A percentile compares a stretch with the other conserved stretches of the same genome.
Evolutionary conservation across 2,888 invertebrate genomes (phyloP).

Genomic region (Drosophila infuscata): DNA sequence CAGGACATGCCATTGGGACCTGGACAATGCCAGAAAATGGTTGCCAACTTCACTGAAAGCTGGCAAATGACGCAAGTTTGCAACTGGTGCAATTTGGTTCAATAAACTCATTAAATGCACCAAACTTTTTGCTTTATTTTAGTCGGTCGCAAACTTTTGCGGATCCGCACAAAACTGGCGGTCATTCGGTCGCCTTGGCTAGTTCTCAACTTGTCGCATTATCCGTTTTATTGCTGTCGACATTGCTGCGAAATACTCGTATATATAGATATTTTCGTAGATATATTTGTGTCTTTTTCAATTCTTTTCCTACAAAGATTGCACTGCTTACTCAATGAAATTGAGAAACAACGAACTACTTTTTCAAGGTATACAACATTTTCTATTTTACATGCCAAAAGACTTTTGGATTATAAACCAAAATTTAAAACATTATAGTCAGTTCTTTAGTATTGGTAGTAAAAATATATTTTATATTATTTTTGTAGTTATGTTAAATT

Average conservation of each 20-base stretch:
- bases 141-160: constrained; percentile 44
- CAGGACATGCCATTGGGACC: constrained; percentile 41
- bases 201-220: constrained; percentile 78
- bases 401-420: neutral
- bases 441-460: too few species aligned
- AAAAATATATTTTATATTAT: neutral
- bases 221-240: constrained; percentile 75
- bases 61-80: constrained; percentile 64
- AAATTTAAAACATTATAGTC: neutral
- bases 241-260: constrained; percentile 61
- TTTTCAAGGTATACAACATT: neutral
- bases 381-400: neutral
- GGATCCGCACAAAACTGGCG: constrained; percentile 51
- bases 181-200: constrained; percentile 70
- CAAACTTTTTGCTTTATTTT: constrained; percentile 56
- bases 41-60: constrained; percentile 46
- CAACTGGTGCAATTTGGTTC: constrained; percentile 76
- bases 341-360: neutral
- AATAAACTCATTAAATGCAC: constrained; percentile 77
- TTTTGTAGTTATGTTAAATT: neutral
- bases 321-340: constrained; percentile 5
- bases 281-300: constrained; percentile 30
- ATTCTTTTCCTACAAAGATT: constrained; percentile 29
- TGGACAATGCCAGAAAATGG: constrained; percentile 35
- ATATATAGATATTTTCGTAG: constrained; percentile 40